Evolutionary conservation across 2,113 vertebrate species (phyloP).

Genomic region (Nansenia antarctica): DNA sequence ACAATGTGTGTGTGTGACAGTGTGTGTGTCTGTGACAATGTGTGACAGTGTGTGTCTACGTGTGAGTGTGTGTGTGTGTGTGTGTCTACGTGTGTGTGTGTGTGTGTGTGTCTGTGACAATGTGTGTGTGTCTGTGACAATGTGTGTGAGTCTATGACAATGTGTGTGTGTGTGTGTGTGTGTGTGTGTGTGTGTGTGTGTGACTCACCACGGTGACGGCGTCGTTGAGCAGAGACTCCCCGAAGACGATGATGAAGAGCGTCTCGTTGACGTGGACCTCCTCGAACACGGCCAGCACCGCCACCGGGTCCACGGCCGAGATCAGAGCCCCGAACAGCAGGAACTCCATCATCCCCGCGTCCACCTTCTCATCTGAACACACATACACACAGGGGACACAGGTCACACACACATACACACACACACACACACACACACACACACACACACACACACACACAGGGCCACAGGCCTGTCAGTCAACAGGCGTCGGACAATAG

Average conservation of each 20-base stretch:
- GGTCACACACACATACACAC: neutral
- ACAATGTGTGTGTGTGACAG: constrained; percentile 44
- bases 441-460: neutral
- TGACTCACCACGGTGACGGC: constrained; percentile 94
- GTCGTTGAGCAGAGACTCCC: constrained; percentile 95
- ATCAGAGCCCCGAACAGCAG: constrained; percentile 93
- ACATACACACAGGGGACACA: neutral
- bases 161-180: neutral
- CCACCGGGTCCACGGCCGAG: constrained; percentile 94
- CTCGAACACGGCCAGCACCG: constrained; percentile 93
- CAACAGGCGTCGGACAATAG: too few relatives aligned
- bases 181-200: constrained; percentile 12
- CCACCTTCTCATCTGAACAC: constrained; percentile 76
- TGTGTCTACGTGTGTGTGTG: neutral
- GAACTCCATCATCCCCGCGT: constrained; percentile 92
- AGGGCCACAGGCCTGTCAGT: neutral
- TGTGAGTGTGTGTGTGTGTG: neutral
- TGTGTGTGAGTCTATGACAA: too few relatives aligned
- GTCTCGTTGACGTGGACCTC: constrained; percentile 95
- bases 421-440: neutral
- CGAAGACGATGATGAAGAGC: constrained; percentile 97
- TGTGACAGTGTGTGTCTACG: constrained; percentile 1
- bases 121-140: too few relatives aligned
- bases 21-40: constrained; percentile 1
- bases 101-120: neutral